These are phyloP conservation scores for Drosophila formosana DNA, from an alignment of 2,888 invertebrate species.

Conservation along the genomic window DNA sequence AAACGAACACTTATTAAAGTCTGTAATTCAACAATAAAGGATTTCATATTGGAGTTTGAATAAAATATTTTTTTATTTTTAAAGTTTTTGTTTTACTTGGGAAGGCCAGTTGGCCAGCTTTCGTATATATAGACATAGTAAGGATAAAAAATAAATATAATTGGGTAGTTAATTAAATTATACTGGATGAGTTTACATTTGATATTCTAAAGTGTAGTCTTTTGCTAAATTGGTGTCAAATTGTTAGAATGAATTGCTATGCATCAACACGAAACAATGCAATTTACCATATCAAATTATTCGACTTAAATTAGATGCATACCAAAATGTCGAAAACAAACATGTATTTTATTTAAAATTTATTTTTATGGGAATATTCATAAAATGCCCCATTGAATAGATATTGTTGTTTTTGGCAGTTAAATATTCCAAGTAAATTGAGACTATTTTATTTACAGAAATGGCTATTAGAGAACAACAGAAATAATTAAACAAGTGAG, in stretches of 20 bases:
- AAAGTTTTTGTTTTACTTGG: not conserved
- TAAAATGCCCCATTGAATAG: not conserved
- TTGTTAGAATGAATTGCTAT: not conserved
- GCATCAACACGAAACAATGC: not conserved
- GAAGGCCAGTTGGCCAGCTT: too few relatives aligned
- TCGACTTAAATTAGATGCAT: not conserved
- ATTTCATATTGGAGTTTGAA: constrained; percentile 18
- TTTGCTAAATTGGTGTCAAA: not conserved
- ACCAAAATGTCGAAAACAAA: not conserved
- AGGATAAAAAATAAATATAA: not conserved
- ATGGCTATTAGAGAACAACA: constrained; percentile 7
- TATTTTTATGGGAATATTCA: not conserved
- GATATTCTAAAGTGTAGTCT: not conserved
- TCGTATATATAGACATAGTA: too few relatives aligned
- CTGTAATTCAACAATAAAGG: not conserved
- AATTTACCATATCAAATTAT: not conserved
- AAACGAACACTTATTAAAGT: constrained; percentile 36
- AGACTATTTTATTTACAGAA: constrained; percentile 30
- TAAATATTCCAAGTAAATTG: constrained; percentile 1
- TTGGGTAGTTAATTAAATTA: not conserved
- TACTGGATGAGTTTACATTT: not conserved
- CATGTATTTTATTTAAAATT: not conserved
- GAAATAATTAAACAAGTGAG: constrained; percentile 17
- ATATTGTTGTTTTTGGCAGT: not conserved
- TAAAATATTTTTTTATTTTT: constrained; percentile 21